Base-by-base conservation (phyloP, 1,140 invertebrate genomes). In the Camponotus vicinus region DNA sequence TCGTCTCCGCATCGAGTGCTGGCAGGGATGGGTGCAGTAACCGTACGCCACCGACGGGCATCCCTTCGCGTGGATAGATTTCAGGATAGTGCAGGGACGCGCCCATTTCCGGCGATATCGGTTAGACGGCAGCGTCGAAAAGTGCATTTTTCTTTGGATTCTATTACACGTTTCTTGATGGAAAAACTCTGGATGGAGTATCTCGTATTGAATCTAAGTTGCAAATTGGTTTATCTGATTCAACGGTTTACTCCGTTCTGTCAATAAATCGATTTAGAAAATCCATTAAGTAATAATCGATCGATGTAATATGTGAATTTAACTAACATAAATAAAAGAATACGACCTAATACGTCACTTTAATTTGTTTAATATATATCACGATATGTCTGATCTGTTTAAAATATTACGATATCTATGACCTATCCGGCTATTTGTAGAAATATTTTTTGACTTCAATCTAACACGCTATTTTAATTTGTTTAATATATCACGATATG, bases 11-110 rank as follows among this genome's bases (percentile, higher is more conserved):
- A 32, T 77, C 71, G 59, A 75, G 59, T 85, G 73, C 61, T n/a
- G 0, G 73, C 63, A 55, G 64, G 45, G 42, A 52, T 76, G 70
- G 59, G 52, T 49, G 73, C 49, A 78, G 37, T 85, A 85, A 85
- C 59, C 45, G 61, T 78, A 42, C 61, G 18, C 78, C 37, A 71
- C 52, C 49, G 27, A 34, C 34, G 73, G 32, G 55, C 79, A 64
- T 75, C 52, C 42, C 45, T 84, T 77, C 75, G 82, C 42, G 75
- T 67, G 82, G 59, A 79, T 78, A 85, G 75, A 78, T 85, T 66
- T 85, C 75, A 52, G 83, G 63, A 79, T 76, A 84, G 27, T 57
- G 27, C 27, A 45, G 34, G 13, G 71, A 84, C 76, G 83, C 75
- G 75, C 71, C 83, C 49, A 85, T 77, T 77, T 85, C 83, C 73